These are phyloP conservation scores for Zaprionus lachaisei DNA, from an alignment of 1,140 invertebrate genomes.

Conservation along the genomic window DNA sequence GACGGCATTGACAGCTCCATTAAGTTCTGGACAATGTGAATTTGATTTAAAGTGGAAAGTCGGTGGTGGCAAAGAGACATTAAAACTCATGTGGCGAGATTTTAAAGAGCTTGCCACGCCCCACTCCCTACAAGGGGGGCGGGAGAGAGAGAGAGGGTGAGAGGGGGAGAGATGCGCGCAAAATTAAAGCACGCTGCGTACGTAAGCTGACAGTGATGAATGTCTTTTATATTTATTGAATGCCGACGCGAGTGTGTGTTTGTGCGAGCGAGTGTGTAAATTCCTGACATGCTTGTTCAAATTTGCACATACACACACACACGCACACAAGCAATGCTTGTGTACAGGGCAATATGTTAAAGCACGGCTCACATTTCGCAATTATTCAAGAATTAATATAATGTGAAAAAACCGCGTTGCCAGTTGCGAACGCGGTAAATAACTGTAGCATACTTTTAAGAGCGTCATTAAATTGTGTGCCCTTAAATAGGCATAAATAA, in stretches of 20 bases:
- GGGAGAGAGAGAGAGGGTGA: background rate
- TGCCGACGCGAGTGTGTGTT: constrained; percentile 30
- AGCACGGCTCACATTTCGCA: background rate
- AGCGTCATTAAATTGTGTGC: constrained; percentile 1
- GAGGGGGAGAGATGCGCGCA: constrained; percentile 12
- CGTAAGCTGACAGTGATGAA: constrained; percentile 73
- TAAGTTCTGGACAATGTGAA: constrained; percentile 12
- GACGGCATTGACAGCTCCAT: constrained; percentile 14
- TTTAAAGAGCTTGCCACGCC: constrained; percentile 14
- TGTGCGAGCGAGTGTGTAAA: constrained; percentile 26
- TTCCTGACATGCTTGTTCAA: constrained; percentile 26
- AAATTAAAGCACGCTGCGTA: constrained; percentile 54
- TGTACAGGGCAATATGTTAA: constrained; percentile 11
- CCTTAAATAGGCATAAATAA: background rate
- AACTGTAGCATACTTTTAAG: background rate
- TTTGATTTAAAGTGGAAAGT: constrained; percentile 8
- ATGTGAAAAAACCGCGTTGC: background rate
- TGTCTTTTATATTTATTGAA: constrained; percentile 75
- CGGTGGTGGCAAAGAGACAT: background rate
- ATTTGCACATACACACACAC: constrained; percentile 15
- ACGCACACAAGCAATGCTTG: background rate
- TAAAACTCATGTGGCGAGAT: constrained; percentile 1
- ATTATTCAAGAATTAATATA: constrained; percentile 1
- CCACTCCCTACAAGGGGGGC: too few species aligned
- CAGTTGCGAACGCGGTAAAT: background rate